phyloP scores from a whole-genome alignment of 2,113 vertebrate species.

The Syngnathoides biaculeatus region DNA sequence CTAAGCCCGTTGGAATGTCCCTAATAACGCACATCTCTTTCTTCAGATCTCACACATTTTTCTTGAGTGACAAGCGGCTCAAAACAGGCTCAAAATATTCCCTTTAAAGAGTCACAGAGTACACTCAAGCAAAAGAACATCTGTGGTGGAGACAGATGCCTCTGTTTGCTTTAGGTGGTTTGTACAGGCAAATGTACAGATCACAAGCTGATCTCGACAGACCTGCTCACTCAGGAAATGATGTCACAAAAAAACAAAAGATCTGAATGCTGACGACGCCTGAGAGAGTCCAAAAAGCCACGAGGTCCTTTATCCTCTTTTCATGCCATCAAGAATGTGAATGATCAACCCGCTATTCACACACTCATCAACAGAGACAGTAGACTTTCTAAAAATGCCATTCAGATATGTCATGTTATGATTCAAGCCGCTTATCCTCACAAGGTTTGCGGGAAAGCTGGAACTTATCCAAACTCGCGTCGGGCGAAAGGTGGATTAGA shows the following conservation, averaged over 20 bases:
- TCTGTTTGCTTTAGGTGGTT: conserved; percentile 39
- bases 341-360: conserved; percentile 21
- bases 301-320: conserved; percentile 36
- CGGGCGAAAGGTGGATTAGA: too few species aligned
- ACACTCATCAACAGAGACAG: conserved; percentile 14
- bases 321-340: conserved; percentile 36
- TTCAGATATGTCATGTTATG: too few species aligned
- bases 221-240: conserved; percentile 52
- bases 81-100: conserved; percentile 33
- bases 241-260: conserved; percentile 58
- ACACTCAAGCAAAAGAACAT: conserved; percentile 34
- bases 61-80: conserved; percentile 27
- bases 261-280: conserved; percentile 63
- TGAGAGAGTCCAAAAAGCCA: conserved; percentile 40
- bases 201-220: conserved; percentile 28
- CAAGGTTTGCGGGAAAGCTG: too few species aligned
- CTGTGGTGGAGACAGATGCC: conserved; percentile 44
- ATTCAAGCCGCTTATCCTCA: too few species aligned
- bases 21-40: conserved; percentile 19
- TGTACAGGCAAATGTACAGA: conserved; percentile 26
- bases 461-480: too few species aligned
- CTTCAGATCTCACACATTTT: conserved; percentile 12
- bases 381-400: conserved; percentile 19
- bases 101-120: conserved; percentile 17
- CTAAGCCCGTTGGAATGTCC: conserved; percentile 36